Base-by-base conservation (phyloP, 2,797 vertebrate genomes). In the Rhinoraja longicauda region DNA sequence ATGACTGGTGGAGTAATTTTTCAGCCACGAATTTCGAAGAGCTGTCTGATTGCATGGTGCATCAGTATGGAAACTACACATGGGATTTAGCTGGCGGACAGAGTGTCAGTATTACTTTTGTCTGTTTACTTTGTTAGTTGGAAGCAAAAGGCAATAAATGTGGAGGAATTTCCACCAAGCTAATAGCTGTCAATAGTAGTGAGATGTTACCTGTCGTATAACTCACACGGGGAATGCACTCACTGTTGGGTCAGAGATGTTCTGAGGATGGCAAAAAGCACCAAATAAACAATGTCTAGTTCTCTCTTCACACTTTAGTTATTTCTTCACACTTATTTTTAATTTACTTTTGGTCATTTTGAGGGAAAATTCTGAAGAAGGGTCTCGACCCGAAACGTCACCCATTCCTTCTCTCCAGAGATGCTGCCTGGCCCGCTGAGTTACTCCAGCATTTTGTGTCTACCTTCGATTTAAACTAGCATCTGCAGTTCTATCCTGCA, bases 1-100 rank as follows among this genome's bases (percentile, higher is more conserved):
- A 98, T 90, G 98, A 99, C 94, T 99, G 99, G 99, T 99, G 99
- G 98, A 99, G 98, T 94, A 98, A 98, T 95, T 98, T 97, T 96
- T 99, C 98, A 0, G 97, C 98, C 0, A 96, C 96, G 94, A 97
- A 97, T 94, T 99, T 99, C 95, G 97, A 97, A 94, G 96, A 98
- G 73, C 98, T 98, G 94, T 98, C 98, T 0, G 96, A 97, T 90
- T 99, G 99, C 95, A 98, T 99, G 98, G 96, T 98, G 93, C 95
- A 97, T 92, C 98, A 99, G 93, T 99, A 99, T 0, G 96, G 97
- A 67, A 98, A 97, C 95, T 99, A 98, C 95, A 98, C 96, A 19
- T 99, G 98, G 99, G 98, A 98, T 93, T 96, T 99, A 3, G 98
- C 98, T 0, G 98, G 97, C 9, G 95, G 97, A 24, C 98, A 99